Percentiles rank a stretch among this genome's conserved stretches.
Conservation (phyloP, 2,113 vertebrate genomes). For the Neodon shergylaensis region DNA sequence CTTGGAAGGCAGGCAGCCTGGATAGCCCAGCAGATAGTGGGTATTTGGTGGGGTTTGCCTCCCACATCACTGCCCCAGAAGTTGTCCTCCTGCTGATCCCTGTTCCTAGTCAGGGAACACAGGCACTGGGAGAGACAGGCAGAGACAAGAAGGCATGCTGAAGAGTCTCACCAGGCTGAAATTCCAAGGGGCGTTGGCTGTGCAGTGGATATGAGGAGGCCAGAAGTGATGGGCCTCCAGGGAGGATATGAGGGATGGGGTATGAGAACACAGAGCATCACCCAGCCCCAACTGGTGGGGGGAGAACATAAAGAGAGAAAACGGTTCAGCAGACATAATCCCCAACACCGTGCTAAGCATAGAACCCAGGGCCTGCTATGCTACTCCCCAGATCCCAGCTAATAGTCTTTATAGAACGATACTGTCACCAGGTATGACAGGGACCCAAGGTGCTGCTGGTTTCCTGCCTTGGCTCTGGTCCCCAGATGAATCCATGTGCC, state of each 20-base stretch:
- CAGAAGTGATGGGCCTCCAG: no score
- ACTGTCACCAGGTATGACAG: background rate
- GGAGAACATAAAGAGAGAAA: no score
- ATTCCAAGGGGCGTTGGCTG: background rate
- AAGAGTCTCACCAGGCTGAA: background rate
- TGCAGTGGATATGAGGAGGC: no score
- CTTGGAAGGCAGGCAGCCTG: background rate
- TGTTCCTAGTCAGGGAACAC: background rate
- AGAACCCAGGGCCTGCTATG: background rate
- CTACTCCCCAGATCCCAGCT: background rate
- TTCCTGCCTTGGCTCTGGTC: background rate
- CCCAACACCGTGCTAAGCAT: background rate
- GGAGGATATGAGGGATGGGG: background rate
- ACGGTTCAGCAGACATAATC: background rate
- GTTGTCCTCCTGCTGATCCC: no score
- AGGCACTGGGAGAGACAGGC: background rate
- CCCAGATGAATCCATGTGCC: background rate
- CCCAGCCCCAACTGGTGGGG: background rate
- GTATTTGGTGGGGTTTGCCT: background rate
- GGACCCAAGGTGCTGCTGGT: no score
- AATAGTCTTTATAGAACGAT: background rate
- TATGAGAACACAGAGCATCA: no score
- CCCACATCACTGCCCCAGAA: background rate
- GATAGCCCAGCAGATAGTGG: background rate
- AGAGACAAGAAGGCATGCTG: background rate